These are phyloP conservation scores for Temnopleurus reevesii DNA, from an alignment of 53 echinoderm and acorn worm species.

Conservation along the genomic window DNA sequence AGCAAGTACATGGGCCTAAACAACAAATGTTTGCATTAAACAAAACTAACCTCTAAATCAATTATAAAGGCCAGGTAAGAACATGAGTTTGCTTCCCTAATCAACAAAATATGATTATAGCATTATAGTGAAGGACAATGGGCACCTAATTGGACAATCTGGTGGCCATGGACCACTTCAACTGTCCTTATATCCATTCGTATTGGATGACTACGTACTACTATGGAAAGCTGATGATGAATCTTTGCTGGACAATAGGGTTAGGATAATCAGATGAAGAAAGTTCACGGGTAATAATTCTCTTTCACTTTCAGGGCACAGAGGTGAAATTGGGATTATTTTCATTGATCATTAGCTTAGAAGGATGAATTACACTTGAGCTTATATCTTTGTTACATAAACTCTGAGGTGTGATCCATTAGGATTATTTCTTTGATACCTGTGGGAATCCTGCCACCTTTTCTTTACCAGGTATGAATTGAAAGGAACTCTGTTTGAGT, in stretches of 20 bases:
- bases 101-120: conserved; percentile 10
- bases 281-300: not conserved
- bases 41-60: not conserved
- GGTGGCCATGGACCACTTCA: not conserved
- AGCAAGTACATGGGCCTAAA: not conserved
- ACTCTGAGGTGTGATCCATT: conserved; percentile 14
- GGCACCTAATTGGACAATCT: conserved; percentile 22
- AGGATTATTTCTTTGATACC: conserved; percentile 16
- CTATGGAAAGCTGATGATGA: not conserved
- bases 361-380: not conserved
- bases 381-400: not conserved
- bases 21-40: not conserved
- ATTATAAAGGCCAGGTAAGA: not conserved
- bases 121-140: conserved; percentile 17
- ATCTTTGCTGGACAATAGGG: not conserved
- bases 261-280: not conserved
- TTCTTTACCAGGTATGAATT: not conserved
- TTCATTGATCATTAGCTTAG: not conserved
- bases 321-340: conserved; percentile 25
- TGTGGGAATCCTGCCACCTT: not conserved
- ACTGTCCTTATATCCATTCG: not conserved
- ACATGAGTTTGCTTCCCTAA: not conserved
- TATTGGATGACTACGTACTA: not conserved
- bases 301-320: not conserved
- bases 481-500: not conserved